A percentile compares a stretch with the other conserved stretches of the same genome.
Evolutionary conservation across 1,140 invertebrate genomes (phyloP).

Genomic region (Druon quercuslanigerum): DNA sequence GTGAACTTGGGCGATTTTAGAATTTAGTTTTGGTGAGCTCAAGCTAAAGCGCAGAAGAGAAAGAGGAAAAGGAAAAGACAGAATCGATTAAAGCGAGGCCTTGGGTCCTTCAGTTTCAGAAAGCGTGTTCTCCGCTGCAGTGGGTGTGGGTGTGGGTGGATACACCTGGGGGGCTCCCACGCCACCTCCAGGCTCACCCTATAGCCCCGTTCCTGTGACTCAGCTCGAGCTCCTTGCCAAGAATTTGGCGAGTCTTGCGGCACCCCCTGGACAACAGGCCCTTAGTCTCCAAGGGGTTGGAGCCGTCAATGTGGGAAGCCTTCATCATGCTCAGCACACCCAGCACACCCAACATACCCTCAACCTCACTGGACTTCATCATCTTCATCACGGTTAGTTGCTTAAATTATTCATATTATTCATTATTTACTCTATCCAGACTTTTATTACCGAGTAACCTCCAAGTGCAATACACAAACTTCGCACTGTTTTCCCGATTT

Average conservation of each 20-base stretch:
- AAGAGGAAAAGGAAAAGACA: constrained; percentile 2
- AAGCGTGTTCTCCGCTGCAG: constrained; percentile 79
- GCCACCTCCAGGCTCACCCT: constrained; percentile 81
- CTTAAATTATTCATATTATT: neutral
- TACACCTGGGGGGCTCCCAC: constrained; percentile 82
- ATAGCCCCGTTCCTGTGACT: constrained; percentile 79
- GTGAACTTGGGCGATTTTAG: constrained; percentile 26
- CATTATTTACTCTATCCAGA: neutral
- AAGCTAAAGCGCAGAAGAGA: neutral
- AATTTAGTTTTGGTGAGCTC: neutral
- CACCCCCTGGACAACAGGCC: constrained; percentile 67
- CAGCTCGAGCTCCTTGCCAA: constrained; percentile 80
- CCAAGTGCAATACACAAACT: too few relatives aligned
- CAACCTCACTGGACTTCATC: constrained; percentile 69
- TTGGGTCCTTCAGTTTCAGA: constrained; percentile 78
- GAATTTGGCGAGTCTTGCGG: constrained; percentile 67
- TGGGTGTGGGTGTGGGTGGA: constrained; percentile 69
- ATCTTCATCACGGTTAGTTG: constrained; percentile 69
- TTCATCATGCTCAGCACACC: constrained; percentile 71
- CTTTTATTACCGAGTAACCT: too few relatives aligned
- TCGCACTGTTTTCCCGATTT: too few relatives aligned
- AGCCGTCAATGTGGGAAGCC: constrained; percentile 67
- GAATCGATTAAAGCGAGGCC: constrained; percentile 46
- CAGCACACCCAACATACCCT: constrained; percentile 70
- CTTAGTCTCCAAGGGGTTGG: constrained; percentile 71